These are phyloP conservation scores for Drosophila tanythrix DNA, from an alignment of 2,888 invertebrate genomes.

Conservation along the genomic window DNA sequence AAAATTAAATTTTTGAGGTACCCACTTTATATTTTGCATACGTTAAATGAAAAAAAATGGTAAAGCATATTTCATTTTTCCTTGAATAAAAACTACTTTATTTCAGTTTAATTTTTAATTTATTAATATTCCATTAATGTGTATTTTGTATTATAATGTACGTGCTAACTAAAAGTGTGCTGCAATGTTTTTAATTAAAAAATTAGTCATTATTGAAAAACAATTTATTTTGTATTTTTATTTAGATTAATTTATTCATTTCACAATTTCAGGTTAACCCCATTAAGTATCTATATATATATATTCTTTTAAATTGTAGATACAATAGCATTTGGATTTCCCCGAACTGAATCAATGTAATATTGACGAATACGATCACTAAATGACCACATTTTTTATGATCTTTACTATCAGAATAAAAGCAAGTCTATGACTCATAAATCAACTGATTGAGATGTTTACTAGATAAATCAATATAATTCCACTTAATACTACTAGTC, in stretches of 20 bases:
- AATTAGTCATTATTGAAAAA: conserved; percentile 57
- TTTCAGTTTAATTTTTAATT: conserved; percentile 43
- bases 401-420: conserved; percentile 49
- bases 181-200: conserved; percentile 71
- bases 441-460: conserved; percentile 33
- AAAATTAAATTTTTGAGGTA: conserved; percentile 9
- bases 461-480: conserved; percentile 67
- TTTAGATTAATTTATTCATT: conserved; percentile 18
- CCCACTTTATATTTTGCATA: conserved; percentile 10
- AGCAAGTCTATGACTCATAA: conserved; percentile 35
- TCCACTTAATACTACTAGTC: conserved; percentile 64
- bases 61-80: conserved; percentile 41
- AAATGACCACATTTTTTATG: conserved; percentile 83
- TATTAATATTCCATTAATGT: conserved; percentile 53
- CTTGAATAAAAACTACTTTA: conserved; percentile 20
- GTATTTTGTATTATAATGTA: conserved; percentile 68
- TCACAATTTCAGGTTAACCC: conserved; percentile 19
- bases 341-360: conserved; percentile 66
- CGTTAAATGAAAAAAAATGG: conserved; percentile 28
- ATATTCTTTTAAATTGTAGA: conserved; percentile 31
- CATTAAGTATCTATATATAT: conserved; percentile 8
- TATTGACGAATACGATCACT: conserved; percentile 81
- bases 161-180: conserved; percentile 75
- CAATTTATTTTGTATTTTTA: conserved; percentile 15
- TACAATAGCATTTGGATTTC: conserved; percentile 37